Conservation (phyloP, 1,140 invertebrate species). For the Drosophila micromelanica region DNA sequence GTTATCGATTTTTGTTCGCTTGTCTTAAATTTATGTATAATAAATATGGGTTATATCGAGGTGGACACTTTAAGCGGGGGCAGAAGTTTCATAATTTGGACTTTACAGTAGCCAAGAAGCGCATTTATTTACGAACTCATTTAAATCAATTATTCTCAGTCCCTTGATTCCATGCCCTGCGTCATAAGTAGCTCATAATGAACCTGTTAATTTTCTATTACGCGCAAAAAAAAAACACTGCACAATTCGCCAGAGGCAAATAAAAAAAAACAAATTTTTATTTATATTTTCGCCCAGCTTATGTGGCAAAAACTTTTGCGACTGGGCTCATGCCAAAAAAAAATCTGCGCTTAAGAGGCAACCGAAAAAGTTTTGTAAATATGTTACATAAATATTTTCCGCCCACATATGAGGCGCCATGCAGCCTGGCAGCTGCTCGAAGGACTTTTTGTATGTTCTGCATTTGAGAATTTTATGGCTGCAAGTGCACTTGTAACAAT, state of each 20-base stretch:
- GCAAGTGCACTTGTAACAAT: conserved; percentile 59
- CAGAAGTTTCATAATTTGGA: too few relatives aligned
- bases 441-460: not conserved
- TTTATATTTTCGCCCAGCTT: conserved; percentile 6
- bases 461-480: conserved; percentile 33
- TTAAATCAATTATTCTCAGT: conserved; percentile 26
- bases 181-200: conserved; percentile 47
- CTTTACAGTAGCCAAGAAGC: too few relatives aligned
- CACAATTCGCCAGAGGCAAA: conserved; percentile 5
- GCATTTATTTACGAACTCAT: not conserved
- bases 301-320: conserved; percentile 42
- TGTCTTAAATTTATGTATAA: conserved; percentile 45
- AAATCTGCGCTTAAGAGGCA: not conserved
- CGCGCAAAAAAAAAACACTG: not conserved
- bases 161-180: not conserved
- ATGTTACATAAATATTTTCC: conserved; percentile 26
- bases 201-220: conserved; percentile 21
- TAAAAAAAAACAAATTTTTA: conserved; percentile 13
- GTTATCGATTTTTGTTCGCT: conserved; percentile 71
- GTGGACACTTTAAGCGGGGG: conserved; percentile 4
- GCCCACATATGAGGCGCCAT: conserved; percentile 4
- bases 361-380: conserved; percentile 27
- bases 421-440: conserved; percentile 10
- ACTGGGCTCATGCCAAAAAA: conserved; percentile 16
- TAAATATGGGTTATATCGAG: conserved; percentile 6